A percentile compares a stretch with the other conserved stretches of the same genome.
Evolutionary conservation across 2,113 vertebrate species (phyloP).

Genomic region (Corythaixoides concolor): DNA sequence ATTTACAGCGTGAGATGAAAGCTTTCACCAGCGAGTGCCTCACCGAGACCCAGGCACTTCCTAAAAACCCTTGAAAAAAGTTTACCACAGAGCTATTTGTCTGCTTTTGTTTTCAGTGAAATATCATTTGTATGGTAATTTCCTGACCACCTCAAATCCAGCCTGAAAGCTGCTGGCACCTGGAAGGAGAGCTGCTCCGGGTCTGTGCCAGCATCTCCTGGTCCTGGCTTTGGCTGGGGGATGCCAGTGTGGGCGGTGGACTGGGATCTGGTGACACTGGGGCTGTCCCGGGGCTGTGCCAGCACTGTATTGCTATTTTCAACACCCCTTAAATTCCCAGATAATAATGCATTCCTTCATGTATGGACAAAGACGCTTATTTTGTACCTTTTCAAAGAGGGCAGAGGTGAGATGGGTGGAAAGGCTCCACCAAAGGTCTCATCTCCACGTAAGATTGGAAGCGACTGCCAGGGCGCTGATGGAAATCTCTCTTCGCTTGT

Average conservation of each 20-base stretch:
- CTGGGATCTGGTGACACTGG: not conserved
- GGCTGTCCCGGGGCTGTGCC: not conserved
- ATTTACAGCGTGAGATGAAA: not conserved
- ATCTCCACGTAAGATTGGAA: accelerated
- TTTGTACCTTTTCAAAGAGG: accelerated
- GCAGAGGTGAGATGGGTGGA: not conserved
- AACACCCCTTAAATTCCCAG: not conserved
- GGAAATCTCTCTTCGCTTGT: not conserved
- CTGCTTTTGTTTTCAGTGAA: not conserved
- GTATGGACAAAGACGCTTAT: accelerated
- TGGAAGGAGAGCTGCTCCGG: not conserved
- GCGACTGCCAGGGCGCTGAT: accelerated
- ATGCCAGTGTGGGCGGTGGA: accelerated
- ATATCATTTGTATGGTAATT: not conserved
- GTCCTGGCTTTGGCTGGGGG: accelerated
- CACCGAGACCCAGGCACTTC: accelerated
- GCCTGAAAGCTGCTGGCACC: not conserved
- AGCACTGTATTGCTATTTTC: accelerated
- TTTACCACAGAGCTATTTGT: accelerated
- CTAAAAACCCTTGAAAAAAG: not conserved
- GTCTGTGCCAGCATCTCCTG: not conserved
- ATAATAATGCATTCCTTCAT: too few species aligned
- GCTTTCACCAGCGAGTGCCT: not conserved
- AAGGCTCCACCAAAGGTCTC: not conserved
- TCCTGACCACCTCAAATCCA: accelerated